A percentile compares a stretch with the other conserved stretches of the same genome.
phyloP scores from a whole-genome alignment of 2,113 vertebrate species.

The Etia nguti region DNA sequence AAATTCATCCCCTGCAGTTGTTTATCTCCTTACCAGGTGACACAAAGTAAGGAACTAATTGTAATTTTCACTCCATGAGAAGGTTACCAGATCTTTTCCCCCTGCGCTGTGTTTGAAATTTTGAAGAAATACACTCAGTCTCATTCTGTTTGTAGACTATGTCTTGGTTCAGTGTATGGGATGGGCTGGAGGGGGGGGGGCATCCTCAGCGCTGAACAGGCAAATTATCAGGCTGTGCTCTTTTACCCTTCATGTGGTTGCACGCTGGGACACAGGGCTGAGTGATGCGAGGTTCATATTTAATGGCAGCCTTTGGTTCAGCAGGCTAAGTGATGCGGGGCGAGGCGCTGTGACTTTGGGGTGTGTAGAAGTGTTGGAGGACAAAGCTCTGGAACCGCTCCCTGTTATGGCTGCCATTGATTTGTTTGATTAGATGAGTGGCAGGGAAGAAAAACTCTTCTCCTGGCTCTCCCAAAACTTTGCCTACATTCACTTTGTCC shows the following conservation, averaged over 20 bases:
- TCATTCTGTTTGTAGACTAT: constrained; percentile 10
- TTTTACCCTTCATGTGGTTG: constrained; percentile 54
- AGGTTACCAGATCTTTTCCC: neutral
- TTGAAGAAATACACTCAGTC: neutral
- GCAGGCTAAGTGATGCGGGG: constrained; percentile 57
- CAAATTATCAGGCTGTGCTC: constrained; percentile 48
- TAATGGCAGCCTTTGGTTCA: constrained; percentile 63
- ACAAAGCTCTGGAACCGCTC: constrained; percentile 28
- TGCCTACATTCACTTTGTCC: neutral
- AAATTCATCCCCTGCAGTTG: constrained; percentile 58
- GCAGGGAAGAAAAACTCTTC: constrained; percentile 22
- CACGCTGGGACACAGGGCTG: constrained; percentile 30
- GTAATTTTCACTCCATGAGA: constrained; percentile 27
- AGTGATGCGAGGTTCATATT: constrained; percentile 60
- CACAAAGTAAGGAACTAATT: constrained; percentile 49
- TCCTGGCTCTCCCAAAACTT: neutral
- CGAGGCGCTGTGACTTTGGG: constrained; percentile 53
- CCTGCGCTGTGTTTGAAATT: neutral
- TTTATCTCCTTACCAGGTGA: constrained; percentile 59
- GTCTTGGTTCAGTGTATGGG: neutral
- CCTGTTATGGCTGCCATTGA: constrained; percentile 59
- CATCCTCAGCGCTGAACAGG: constrained; percentile 2
- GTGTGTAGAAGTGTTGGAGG: constrained; percentile 43
- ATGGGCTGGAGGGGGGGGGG: neutral
- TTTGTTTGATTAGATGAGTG: constrained; percentile 53